phyloP scores from a whole-genome alignment of 2,113 vertebrate genomes.

The Nycticorax nycticorax region DNA sequence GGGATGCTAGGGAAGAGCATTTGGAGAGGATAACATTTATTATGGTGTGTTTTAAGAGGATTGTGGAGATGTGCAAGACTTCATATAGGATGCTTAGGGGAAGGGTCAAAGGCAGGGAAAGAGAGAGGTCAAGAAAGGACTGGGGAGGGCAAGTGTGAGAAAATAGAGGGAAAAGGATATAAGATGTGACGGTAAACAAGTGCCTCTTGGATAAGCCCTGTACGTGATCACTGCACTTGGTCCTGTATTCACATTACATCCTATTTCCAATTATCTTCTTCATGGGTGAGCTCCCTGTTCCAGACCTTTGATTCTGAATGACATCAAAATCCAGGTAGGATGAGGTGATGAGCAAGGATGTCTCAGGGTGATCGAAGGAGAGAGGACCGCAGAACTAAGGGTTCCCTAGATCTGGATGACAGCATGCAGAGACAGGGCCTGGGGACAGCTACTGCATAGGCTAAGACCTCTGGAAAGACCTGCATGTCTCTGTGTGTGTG shows the following conservation, averaged over 20 bases:
- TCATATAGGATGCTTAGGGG: not conserved
- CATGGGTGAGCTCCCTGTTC: not conserved
- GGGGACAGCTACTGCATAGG: not conserved
- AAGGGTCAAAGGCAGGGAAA: not conserved
- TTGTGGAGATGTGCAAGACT: not conserved
- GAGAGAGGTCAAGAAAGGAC: not conserved
- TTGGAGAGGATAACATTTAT: not conserved
- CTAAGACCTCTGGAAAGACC: not conserved
- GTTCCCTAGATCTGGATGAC: not conserved
- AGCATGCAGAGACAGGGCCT: not conserved
- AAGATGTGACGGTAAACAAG: not conserved
- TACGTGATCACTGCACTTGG: not conserved
- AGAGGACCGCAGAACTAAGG: not conserved
- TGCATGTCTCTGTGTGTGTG: not conserved
- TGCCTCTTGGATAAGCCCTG: not conserved
- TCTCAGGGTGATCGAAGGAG: not conserved
- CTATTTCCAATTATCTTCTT: not conserved
- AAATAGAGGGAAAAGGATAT: not conserved
- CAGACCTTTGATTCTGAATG: not conserved
- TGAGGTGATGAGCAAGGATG: fast-evolving
- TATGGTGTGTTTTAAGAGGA: not conserved
- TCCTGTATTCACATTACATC: not conserved
- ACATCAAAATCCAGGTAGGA: not conserved
- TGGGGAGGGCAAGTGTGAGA: not conserved
- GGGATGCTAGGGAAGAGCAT: not conserved